These are phyloP conservation scores for Nomada ruficornis DNA, from an alignment of 2,888 invertebrate species.

Conservation along the genomic window DNA sequence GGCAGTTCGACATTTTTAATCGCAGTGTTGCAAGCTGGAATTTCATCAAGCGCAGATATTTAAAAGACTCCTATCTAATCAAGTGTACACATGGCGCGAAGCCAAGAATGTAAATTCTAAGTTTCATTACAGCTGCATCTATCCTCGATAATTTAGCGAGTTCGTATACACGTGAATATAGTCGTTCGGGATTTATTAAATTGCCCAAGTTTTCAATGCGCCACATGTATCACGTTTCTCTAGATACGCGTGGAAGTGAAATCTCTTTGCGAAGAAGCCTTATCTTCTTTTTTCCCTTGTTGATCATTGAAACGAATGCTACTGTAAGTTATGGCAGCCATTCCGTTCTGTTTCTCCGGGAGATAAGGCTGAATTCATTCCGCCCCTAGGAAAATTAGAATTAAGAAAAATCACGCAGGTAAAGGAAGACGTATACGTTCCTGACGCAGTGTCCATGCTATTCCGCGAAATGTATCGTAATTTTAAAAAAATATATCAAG, in stretches of 20 bases:
- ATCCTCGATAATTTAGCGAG: neutral
- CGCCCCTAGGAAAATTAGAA: constrained; percentile 9
- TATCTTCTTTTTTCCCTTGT: neutral
- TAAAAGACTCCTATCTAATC: neutral
- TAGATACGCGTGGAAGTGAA: neutral
- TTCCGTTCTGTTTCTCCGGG: neutral
- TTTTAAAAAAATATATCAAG: constrained; percentile 46
- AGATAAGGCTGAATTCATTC: no score
- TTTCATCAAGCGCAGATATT: neutral
- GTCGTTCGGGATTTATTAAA: neutral
- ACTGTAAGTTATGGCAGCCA: neutral
- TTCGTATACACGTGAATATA: neutral
- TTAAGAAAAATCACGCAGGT: constrained; percentile 20
- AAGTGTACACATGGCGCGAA: neutral
- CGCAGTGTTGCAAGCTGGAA: neutral
- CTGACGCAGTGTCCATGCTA: constrained; percentile 6
- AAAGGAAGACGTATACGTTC: constrained; percentile 12
- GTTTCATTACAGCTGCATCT: neutral
- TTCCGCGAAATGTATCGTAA: constrained; percentile 26
- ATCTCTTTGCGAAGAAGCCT: neutral
- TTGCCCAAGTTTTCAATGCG: neutral
- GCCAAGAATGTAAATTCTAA: constrained; percentile 13
- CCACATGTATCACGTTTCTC: neutral
- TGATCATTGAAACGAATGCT: neutral
- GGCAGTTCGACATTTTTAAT: neutral